phyloP scores from a whole-genome alignment of 2,888 invertebrate genomes.

The Aphidoletes aphidimyza region DNA sequence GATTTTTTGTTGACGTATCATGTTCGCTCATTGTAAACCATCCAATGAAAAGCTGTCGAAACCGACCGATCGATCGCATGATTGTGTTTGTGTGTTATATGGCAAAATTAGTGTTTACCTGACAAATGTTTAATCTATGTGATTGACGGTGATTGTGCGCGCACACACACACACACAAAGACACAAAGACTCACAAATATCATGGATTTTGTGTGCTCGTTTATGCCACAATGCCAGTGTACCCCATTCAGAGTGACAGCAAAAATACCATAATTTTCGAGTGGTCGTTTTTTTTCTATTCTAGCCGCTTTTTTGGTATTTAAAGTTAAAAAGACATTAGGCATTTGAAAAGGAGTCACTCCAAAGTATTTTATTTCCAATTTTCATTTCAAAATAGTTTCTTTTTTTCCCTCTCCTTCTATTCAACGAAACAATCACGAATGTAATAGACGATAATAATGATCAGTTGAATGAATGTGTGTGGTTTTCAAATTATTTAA shows the following conservation, averaged over 20 bases:
- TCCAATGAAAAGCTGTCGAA: conserved; percentile 16
- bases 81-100: background rate
- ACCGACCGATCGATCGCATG: conserved; percentile 5
- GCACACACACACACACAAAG: no score
- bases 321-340: conserved; percentile 48
- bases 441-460: conserved; percentile 16
- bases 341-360: conserved; percentile 42
- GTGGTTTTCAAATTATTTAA: conserved; percentile 38
- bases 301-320: background rate
- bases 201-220: background rate
- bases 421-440: background rate
- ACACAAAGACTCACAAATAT: no score
- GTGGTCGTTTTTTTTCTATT: background rate
- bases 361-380: conserved; percentile 49
- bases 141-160: conserved; percentile 44
- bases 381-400: conserved; percentile 21
- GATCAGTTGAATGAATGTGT: background rate
- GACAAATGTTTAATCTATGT: conserved; percentile 41
- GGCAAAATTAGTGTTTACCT: conserved; percentile 47
- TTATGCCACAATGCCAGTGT: conserved; percentile 6
- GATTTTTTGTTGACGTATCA: conserved; percentile 47
- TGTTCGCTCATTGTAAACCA: conserved; percentile 8
- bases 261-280: conserved; percentile 49
- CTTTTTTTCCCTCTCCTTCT: background rate
- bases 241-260: conserved; percentile 18